phyloP scores from a whole-genome alignment of 2,113 vertebrate species.

The Baryphthengus martii region DNA sequence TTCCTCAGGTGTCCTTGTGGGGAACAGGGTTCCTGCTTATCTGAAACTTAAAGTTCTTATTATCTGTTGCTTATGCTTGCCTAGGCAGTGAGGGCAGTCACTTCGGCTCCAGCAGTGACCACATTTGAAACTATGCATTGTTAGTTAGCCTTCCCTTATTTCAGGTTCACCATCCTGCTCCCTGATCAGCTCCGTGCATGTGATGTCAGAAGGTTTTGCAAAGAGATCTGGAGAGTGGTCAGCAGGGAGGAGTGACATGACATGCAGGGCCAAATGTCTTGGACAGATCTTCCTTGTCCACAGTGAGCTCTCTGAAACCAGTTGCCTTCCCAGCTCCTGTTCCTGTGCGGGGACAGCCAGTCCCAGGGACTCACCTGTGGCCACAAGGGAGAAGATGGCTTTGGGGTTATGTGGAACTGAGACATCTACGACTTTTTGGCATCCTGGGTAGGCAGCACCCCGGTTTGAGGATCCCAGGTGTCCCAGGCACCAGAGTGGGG shows the following conservation, averaged over 20 bases:
- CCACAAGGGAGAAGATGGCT: not conserved
- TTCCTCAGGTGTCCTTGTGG: no score
- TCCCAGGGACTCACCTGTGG: not conserved
- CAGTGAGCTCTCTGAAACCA: not conserved
- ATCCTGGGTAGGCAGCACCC: not conserved
- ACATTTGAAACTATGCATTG: no score
- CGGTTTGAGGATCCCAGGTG: not conserved
- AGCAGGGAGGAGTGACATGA: not conserved
- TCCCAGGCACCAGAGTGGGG: not conserved
- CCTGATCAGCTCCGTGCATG: rapidly evolving
- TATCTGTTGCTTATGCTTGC: no score
- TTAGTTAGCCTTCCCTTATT: no score
- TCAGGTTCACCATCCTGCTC: not conserved
- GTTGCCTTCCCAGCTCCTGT: rapidly evolving
- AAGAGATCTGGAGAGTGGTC: not conserved
- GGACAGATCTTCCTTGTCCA: not conserved
- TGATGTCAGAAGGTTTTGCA: not conserved
- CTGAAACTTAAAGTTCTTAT: no score
- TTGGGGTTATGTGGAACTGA: not conserved
- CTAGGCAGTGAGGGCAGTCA: no score
- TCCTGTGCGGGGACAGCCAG: rapidly evolving
- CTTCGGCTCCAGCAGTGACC: no score
- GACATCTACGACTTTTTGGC: not conserved
- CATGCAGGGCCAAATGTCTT: rapidly evolving
- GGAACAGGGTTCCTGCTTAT: no score